These are phyloP conservation scores for Arion vulgaris DNA, from an alignment of 1,140 invertebrate genomes.

Conservation along the genomic window DNA sequence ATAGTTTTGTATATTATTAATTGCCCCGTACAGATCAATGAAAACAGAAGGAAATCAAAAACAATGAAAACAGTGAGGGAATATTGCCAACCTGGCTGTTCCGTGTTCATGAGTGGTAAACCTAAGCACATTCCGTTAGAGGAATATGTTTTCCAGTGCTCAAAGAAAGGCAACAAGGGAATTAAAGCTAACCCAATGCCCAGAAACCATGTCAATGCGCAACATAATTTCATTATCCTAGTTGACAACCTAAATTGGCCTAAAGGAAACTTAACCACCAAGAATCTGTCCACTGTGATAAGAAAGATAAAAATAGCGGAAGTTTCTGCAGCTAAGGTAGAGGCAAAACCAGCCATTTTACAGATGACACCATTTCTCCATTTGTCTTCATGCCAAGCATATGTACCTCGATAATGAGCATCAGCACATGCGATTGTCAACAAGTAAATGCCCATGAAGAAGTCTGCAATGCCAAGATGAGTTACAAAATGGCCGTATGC, in stretches of 20 bases:
- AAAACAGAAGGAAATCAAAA: neutral
- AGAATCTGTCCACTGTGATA: slow-evolving; percentile 51
- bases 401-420: slow-evolving; percentile 48
- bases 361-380: slow-evolving; percentile 54
- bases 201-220: slow-evolving; percentile 15
- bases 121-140: slow-evolving; percentile 34
- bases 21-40: slow-evolving; percentile 48
- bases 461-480: slow-evolving; percentile 56
- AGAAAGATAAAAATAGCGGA: slow-evolving; percentile 57
- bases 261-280: slow-evolving; percentile 46
- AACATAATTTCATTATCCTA: neutral
- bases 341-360: slow-evolving; percentile 53
- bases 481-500: slow-evolving; percentile 47
- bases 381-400: slow-evolving; percentile 45
- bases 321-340: slow-evolving; percentile 56
- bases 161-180: slow-evolving; percentile 32
- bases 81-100: neutral
- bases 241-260: slow-evolving; percentile 17
- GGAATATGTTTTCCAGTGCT: slow-evolving; percentile 30
- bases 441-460: slow-evolving; percentile 65
- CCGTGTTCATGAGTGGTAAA: slow-evolving; percentile 3
- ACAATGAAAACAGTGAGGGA: neutral
- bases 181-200: slow-evolving; percentile 7
- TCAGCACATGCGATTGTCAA: slow-evolving; percentile 58
- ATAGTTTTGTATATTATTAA: slow-evolving; percentile 46